Evolutionary conservation across 2,797 vertebrate species (phyloP), one percentile per base, ranked within the genome.

Genomic region (Lophius americanus): DNA sequence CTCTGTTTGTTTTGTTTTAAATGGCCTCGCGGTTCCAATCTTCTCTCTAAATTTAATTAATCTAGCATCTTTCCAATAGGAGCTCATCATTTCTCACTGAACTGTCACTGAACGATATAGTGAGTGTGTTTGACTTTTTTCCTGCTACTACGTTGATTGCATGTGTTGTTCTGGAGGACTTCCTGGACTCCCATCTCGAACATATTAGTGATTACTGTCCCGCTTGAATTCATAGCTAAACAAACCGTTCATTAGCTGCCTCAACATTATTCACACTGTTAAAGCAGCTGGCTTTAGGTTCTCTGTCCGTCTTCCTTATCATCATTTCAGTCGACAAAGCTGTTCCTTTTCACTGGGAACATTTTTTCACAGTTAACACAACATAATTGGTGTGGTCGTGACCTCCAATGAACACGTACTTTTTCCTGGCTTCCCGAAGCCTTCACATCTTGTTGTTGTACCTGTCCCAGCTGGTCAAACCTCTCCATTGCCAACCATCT

Each of bases 1-100:
- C 14, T 39, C 32, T 36, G 0, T 51, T 43, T 38, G 4, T 6
- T 4, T 33, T 35, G 23, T 33, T 37, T 55, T 48, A 54, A 69
- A 65, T 62, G 56, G 9, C 56, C 13, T 7, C 23, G 51, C 3
- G 1, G 55, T 37, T 51, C 36, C 51, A 38, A 4, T 60, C 46
- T 42, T 11, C 10, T 37, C 37, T 39, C 36, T 9, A 37, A 12
- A 12, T 2, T 44, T 60, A 49, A 68, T 64, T 42, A 23, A 23
- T 23, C 23, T 23, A 47, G 44, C n/a, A 50, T 58, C 37, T 37
- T 32, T 56, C 23, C 13, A 36, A 60, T 47, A 38, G n/a, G 3
- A 14, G n/a, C 57, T 65, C 51, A 35, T 53, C 33, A 39, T 70
- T 56, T 46, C 7, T 62, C 23, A 61, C 23, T 49, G 49, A 32